These are phyloP conservation scores for Leptarthrus brevirostris DNA, from an alignment of 2,888 invertebrate species.

Conservation along the genomic window DNA sequence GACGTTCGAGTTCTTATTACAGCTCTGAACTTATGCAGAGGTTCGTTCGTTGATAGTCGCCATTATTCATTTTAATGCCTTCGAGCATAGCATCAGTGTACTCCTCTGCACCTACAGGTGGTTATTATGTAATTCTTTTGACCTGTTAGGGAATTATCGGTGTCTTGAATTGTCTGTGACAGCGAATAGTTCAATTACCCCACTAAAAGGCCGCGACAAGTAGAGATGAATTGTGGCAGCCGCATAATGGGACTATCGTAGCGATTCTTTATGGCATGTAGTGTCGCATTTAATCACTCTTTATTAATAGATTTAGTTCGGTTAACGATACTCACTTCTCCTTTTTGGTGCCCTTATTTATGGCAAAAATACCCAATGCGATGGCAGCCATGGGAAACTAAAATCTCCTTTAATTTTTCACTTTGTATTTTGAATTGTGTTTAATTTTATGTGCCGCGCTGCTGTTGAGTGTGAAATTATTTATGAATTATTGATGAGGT, in stretches of 20 bases:
- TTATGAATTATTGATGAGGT: no score
- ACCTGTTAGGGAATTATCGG: conserved; percentile 45
- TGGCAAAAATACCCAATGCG: background rate
- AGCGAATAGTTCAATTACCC: conserved; percentile 43
- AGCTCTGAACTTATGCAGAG: conserved; percentile 44
- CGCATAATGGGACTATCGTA: conserved; percentile 20
- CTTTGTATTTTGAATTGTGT: background rate
- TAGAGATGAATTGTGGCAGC: conserved; percentile 29
- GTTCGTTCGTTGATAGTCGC: conserved; percentile 49
- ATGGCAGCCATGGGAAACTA: conserved; percentile 1
- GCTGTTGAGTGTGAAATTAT: no score
- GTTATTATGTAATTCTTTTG: conserved; percentile 49
- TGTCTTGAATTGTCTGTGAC: conserved; percentile 39
- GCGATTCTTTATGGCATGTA: conserved; percentile 35
- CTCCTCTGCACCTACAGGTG: conserved; percentile 49
- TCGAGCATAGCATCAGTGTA: conserved; percentile 36
- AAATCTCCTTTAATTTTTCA: background rate
- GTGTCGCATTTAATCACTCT: conserved; percentile 44
- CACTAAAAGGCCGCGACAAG: conserved; percentile 32
- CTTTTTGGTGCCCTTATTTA: conserved; percentile 10
- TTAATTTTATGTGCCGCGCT: no score
- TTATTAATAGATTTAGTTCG: conserved; percentile 28
- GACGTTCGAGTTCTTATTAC: conserved; percentile 43
- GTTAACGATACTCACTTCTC: conserved; percentile 5
- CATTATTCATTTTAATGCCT: conserved; percentile 50